Evolutionary conservation across 2,888 invertebrate genomes (phyloP).

Genomic region (Dilophus febrilis): DNA sequence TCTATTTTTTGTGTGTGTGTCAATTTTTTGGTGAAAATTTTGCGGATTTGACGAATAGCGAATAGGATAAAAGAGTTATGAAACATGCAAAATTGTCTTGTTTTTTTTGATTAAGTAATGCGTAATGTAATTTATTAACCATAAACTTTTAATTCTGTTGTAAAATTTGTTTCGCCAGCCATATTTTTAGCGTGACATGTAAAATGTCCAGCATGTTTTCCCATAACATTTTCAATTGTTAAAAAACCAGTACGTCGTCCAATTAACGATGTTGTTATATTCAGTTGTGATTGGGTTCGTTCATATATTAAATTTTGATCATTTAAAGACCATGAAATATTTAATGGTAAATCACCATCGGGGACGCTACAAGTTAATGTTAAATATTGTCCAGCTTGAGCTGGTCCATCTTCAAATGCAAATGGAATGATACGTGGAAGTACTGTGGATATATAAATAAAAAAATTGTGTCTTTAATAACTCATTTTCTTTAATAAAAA

Average conservation of each 20-base stretch:
- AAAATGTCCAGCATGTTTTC: conserved; percentile 55
- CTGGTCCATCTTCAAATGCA: conserved; percentile 57
- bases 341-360: conserved; percentile 63
- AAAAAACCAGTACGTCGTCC: conserved; percentile 42
- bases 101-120: too few relatives aligned
- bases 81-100: too few relatives aligned
- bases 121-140: too few relatives aligned
- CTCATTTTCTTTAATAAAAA: too few relatives aligned
- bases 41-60: not conserved
- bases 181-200: conserved; percentile 56
- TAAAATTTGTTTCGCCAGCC: conserved; percentile 50
- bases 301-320: conserved; percentile 33
- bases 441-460: too few relatives aligned
- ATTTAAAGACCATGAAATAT: conserved; percentile 58
- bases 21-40: not conserved
- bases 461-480: too few relatives aligned
- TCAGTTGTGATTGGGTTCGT: conserved; percentile 19
- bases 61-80: not conserved
- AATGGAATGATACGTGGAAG: conserved; percentile 66
- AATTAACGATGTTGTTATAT: conserved; percentile 35
- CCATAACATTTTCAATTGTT: conserved; percentile 43
- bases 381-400: conserved; percentile 53
- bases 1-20: too few relatives aligned
- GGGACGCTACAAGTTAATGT: conserved; percentile 52
- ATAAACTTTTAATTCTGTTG: conserved; percentile 52